phyloP scores from a whole-genome alignment of 1,140 invertebrate genomes.

The Ectropis grisescens region DNA sequence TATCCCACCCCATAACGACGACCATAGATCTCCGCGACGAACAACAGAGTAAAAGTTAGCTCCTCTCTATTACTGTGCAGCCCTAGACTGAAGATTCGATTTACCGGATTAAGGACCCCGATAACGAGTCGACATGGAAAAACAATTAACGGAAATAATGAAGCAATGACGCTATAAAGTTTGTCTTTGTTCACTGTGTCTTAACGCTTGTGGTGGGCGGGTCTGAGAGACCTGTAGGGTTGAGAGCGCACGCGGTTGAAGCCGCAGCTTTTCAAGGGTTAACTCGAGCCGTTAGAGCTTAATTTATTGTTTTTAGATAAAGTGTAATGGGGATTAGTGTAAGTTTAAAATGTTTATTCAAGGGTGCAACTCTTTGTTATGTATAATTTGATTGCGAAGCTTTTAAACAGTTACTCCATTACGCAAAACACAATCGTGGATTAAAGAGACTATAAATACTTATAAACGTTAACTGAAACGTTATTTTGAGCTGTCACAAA shows the following conservation, averaged over 20 bases:
- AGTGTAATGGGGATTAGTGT: constrained; percentile 36
- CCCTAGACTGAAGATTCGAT: constrained; percentile 54
- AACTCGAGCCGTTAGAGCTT: constrained; percentile 35
- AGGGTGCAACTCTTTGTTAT: background rate
- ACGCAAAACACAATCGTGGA: too few species aligned
- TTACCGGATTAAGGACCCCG: constrained; percentile 47
- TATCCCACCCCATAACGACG: constrained; percentile 30
- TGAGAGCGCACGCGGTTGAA: constrained; percentile 15
- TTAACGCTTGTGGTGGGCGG: constrained; percentile 50
- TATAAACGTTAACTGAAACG: too few species aligned
- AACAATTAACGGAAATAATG: constrained; percentile 61
- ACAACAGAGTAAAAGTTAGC: constrained; percentile 31
- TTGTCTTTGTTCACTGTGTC: constrained; percentile 57
- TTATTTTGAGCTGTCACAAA: too few species aligned
- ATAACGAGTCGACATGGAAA: constrained; percentile 55
- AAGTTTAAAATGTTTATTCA: constrained; percentile 1
- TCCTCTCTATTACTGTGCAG: constrained; percentile 36
- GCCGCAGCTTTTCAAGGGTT: constrained; percentile 45
- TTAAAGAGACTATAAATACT: too few species aligned
- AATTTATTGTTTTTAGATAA: constrained; percentile 64
- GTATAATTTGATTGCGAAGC: too few species aligned
- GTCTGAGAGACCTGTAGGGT: constrained; percentile 26
- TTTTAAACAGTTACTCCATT: too few species aligned
- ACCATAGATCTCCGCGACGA: constrained; percentile 39
- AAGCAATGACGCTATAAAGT: constrained; percentile 61